Conservation (phyloP, 1,140 invertebrate species). For the Protaetia brevitarsis region DNA sequence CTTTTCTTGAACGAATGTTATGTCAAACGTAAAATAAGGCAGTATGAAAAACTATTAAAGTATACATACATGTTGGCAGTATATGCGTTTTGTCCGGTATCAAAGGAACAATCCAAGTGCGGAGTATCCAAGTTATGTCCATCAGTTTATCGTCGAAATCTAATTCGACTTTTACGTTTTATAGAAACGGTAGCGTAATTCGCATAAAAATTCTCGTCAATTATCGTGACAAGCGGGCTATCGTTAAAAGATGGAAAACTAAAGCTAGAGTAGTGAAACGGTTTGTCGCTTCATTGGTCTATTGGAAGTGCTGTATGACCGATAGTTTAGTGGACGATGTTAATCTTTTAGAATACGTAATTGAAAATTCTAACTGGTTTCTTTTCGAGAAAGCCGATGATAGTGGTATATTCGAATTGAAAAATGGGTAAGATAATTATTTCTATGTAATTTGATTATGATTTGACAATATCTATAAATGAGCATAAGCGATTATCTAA, state of each 20-base stretch:
- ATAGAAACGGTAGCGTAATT: background rate
- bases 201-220: background rate
- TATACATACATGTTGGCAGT: background rate
- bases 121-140: no score
- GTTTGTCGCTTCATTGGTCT: background rate
- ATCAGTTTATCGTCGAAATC: background rate
- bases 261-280: background rate
- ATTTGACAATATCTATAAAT: conserved; percentile 1
- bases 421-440: conserved; percentile 31
- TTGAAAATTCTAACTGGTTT: conserved; percentile 43
- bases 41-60: background rate
- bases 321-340: conserved; percentile 26
- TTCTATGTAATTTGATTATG: background rate
- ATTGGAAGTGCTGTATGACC: background rate
- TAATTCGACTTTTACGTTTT: background rate
- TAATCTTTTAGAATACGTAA: conserved; percentile 35
- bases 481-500: background rate
- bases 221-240: background rate
- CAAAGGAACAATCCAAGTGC: no score
- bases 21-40: background rate
- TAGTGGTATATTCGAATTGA: conserved; percentile 28
- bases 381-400: conserved; percentile 36
- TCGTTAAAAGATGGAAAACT: background rate
- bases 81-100: background rate
- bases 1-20: background rate